Conservation (phyloP, 2,888 invertebrate genomes). For the Opisthograptis luteolata region DNA sequence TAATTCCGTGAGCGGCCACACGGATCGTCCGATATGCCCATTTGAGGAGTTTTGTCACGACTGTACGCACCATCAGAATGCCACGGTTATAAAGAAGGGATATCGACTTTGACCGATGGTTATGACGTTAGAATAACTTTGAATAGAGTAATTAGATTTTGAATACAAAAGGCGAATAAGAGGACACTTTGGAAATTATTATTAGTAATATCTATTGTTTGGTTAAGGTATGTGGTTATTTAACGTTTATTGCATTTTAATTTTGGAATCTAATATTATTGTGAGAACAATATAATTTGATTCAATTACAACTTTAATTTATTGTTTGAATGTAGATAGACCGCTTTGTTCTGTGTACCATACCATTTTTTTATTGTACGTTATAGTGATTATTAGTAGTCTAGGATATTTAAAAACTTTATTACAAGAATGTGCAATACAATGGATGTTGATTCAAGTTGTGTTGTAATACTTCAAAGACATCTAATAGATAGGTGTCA, state of each 20-base stretch:
- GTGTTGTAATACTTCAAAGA: too few species aligned
- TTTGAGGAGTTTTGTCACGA: slow-evolving; percentile 81
- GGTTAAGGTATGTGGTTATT: slow-evolving; percentile 47
- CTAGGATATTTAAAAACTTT: too few species aligned
- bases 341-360: too few species aligned
- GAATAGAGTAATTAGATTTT: slow-evolving; percentile 79
- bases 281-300: slow-evolving; percentile 5
- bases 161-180: slow-evolving; percentile 70
- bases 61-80: slow-evolving; percentile 63
- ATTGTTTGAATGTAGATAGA: neutral
- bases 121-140: slow-evolving; percentile 82
- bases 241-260: slow-evolving; percentile 54
- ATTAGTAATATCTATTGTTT: slow-evolving; percentile 61
- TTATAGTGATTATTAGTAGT: too few species aligned
- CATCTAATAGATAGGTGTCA: too few species aligned
- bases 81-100: slow-evolving; percentile 68
- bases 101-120: slow-evolving; percentile 77
- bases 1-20: slow-evolving; percentile 57
- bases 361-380: too few species aligned
- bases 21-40: slow-evolving; percentile 64
- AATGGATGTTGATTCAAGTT: too few species aligned
- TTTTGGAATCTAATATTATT: slow-evolving; percentile 30
- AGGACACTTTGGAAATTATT: slow-evolving; percentile 58
- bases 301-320: neutral
- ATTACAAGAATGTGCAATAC: too few species aligned